These are phyloP conservation scores for Furcifer pardalis DNA, from an alignment of 2,797 vertebrate species.

Conservation along the genomic window DNA sequence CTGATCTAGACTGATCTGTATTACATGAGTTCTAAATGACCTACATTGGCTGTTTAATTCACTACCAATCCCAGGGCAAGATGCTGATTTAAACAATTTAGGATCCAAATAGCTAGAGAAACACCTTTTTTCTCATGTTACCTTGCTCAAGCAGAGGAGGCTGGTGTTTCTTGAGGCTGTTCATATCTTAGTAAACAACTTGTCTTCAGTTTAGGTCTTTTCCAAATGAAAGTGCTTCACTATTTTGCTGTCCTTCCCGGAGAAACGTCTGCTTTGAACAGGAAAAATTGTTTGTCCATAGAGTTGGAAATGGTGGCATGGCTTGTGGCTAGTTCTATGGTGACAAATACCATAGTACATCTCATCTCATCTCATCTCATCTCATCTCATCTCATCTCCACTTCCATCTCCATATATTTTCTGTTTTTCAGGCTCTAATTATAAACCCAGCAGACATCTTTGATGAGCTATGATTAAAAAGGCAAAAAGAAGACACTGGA, in stretches of 20 bases:
- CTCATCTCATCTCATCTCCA: neutral
- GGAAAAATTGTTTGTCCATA: neutral
- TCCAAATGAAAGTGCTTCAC: neutral
- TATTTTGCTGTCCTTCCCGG: neutral
- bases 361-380: too few species aligned
- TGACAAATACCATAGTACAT: too few species aligned
- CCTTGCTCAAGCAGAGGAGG: neutral
- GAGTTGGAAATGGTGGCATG: neutral
- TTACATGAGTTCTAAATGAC: neutral
- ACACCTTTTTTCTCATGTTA: neutral
- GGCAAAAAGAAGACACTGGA: too few species aligned
- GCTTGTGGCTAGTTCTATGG: neutral
- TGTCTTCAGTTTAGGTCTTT: neutral
- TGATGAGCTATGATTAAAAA: neutral
- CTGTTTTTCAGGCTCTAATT: neutral
- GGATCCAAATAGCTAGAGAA: neutral
- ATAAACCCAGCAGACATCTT: neutral
- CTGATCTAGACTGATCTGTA: neutral
- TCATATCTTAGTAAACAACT: neutral
- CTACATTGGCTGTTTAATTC: neutral
- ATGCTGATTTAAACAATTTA: neutral
- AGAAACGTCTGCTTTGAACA: neutral
- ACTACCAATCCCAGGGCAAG: neutral
- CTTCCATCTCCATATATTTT: neutral
- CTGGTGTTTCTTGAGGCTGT: neutral